These are phyloP conservation scores for Meteorus cinctellus DNA, from an alignment of 2,888 invertebrate species.

Conservation along the genomic window DNA sequence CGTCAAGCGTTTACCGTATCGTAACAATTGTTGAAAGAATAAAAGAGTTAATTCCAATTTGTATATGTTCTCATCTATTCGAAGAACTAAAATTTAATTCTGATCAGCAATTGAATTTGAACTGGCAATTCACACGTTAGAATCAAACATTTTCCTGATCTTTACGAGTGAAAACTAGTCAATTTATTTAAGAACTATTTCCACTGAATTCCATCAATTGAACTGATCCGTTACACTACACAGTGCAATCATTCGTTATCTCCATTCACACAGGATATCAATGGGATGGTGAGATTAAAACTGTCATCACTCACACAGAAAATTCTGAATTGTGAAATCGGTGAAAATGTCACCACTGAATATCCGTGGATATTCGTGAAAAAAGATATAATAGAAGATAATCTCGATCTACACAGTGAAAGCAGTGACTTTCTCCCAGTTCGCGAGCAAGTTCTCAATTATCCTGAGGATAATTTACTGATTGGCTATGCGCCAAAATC, in stretches of 20 bases:
- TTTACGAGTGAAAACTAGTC: no score
- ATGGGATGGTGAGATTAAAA: slow-evolving; percentile 77
- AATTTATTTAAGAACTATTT: no score
- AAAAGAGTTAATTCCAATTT: no score
- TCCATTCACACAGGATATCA: slow-evolving; percentile 61
- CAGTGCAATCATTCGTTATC: slow-evolving; percentile 10
- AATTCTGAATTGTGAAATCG: slow-evolving; percentile 79
- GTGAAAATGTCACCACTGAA: slow-evolving; percentile 81
- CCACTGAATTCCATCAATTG: no score
- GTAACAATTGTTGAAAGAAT: no score
- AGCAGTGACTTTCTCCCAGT: slow-evolving; percentile 74
- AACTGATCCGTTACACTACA: no score
- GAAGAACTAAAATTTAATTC: no score
- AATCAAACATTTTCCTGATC: no score
- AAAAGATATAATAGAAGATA: slow-evolving; percentile 79
- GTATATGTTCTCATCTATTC: no score
- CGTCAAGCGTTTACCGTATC: no score
- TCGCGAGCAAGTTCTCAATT: slow-evolving; percentile 69
- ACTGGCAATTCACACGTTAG: no score
- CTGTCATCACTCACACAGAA: slow-evolving; percentile 78
- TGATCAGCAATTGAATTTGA: no score
- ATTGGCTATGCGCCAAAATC: slow-evolving; percentile 82
- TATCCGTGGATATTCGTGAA: slow-evolving; percentile 82
- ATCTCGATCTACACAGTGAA: slow-evolving; percentile 77
- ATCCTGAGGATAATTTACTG: slow-evolving; percentile 72